Base-by-base conservation (phyloP, 2,888 invertebrate species). In the Amblyjoppa fuscipennis region DNA sequence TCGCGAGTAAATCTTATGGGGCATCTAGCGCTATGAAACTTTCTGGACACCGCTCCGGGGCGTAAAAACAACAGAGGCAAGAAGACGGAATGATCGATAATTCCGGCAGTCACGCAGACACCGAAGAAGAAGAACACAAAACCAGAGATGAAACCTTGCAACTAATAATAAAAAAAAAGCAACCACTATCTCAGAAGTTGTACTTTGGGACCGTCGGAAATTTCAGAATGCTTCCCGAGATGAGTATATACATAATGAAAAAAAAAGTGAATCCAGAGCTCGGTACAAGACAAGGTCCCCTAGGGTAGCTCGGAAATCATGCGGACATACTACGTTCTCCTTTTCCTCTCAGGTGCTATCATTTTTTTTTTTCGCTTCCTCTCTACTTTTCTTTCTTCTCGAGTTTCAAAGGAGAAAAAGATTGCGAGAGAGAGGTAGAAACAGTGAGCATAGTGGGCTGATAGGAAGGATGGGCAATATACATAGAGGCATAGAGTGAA, bases 331-430 rank as follows among this genome's bases (percentile, higher is more conserved):
- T 73, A 49, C 28, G 13, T 59, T 68, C 64, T 69, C 68, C 34
- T 75, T 49, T 16, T 51, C 20, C n/a, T 66, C 51, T 51, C 20
- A 34, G 64, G 74, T 64, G 64, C 45, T 7, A n/a, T 75, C 64
- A 45, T 74, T 53, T 31, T 16, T 56, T 41, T 25, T 71, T n/a
- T 31, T 59, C 28, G 64, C 38, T 25, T 31, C 3, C 38, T 68
- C 34, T 38, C 41, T 59, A 13, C n/a, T 61, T 34, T 53, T 28
- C 34, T 20, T 25, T 53, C 41, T 56, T 73, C 31, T 61, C 64
- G 69, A 61, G 66, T 79, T 79, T 69, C 49, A 69, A 74, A 77
- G 41, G 83, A 74, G 77, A 78, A 79, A 79, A 83, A 74, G 78
- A 79, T 79, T 41, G 70, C 20, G 56, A 45, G 11, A 64, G 16